phyloP scores from a whole-genome alignment of 2,113 vertebrate genomes.

The Sapayoa aenigma region DNA sequence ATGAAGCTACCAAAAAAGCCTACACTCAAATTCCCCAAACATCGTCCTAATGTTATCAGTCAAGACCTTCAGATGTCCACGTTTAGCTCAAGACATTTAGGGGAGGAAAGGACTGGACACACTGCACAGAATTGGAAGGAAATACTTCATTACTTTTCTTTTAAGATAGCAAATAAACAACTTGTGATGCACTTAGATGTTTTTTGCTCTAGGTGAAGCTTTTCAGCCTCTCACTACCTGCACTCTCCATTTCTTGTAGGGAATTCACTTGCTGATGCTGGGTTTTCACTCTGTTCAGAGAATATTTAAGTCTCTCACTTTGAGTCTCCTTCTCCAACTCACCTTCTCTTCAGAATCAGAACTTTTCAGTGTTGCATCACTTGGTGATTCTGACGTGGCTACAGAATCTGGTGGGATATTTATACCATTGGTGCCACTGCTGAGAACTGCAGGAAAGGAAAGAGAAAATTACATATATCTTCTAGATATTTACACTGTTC shows the following conservation, averaged over 20 bases:
- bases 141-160: background rate
- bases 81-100: background rate
- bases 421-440: conserved; percentile 93
- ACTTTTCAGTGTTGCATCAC: conserved; percentile 70
- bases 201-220: background rate
- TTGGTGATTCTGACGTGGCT: conserved; percentile 69
- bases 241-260: background rate
- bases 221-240: background rate
- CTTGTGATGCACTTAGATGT: background rate
- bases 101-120: background rate
- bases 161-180: background rate
- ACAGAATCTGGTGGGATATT: conserved; percentile 80
- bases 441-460: conserved; percentile 74
- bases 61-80: background rate
- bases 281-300: background rate
- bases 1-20: background rate
- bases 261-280: background rate
- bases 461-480: background rate
- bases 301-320: background rate
- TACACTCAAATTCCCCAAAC: background rate
- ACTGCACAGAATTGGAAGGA: background rate
- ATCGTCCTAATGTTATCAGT: background rate
- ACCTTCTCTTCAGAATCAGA: conserved; percentile 61
- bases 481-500: background rate
- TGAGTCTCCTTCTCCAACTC: background rate